Percentiles rank a stretch among this genome's conserved stretches.
Conservation (phyloP, 53 echinoderm and acorn worm species). For the Holothuria leucospilota region DNA sequence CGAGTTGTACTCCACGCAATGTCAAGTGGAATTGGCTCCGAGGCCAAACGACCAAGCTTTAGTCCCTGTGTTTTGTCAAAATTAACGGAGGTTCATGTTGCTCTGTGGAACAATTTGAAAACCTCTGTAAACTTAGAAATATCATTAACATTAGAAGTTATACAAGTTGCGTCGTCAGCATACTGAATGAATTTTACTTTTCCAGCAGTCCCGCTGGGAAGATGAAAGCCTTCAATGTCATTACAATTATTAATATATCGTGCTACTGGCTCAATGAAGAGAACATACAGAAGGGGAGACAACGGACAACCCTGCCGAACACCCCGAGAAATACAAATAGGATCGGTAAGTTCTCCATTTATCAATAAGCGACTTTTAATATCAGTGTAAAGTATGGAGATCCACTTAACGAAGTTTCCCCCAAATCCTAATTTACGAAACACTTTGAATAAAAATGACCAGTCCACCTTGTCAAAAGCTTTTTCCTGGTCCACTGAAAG, state of each 20-base stretch:
- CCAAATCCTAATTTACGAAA: background rate
- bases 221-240: background rate
- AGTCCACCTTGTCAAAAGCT: background rate
- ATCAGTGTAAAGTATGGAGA: background rate
- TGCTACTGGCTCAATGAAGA: conserved; percentile 55
- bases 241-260: background rate
- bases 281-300: conserved; percentile 46
- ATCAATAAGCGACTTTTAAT: background rate
- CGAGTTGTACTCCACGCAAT: too few species aligned
- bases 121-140: too few species aligned
- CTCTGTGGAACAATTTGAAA: too few species aligned
- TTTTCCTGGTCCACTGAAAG: background rate
- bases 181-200: too few species aligned
- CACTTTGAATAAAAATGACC: background rate
- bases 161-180: too few species aligned
- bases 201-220: background rate
- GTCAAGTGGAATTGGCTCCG: too few species aligned
- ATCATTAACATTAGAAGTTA: too few species aligned
- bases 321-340: background rate
- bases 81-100: too few species aligned
- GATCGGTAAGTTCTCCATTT: background rate
- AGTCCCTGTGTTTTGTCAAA: too few species aligned
- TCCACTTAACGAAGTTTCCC: too few species aligned
- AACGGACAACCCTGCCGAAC: conserved; percentile 52
- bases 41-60: too few species aligned